These are phyloP conservation scores for Conomelus anceps DNA, from an alignment of 2,888 invertebrate species.

Conservation along the genomic window DNA sequence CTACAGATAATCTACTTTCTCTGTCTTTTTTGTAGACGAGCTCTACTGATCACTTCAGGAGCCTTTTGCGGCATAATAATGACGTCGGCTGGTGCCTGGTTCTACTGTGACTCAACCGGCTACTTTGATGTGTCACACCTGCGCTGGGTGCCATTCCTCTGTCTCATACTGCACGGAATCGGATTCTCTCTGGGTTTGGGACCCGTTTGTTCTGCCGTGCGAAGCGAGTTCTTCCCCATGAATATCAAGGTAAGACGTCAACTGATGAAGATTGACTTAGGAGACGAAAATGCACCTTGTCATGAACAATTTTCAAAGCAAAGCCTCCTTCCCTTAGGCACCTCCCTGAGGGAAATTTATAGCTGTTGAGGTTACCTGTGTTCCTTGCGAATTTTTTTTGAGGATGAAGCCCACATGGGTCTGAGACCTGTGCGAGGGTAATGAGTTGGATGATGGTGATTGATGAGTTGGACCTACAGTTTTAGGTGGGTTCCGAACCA, in stretches of 20 bases:
- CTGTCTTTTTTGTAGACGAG: background rate
- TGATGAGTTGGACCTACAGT: too few species aligned
- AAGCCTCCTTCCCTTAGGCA: too few species aligned
- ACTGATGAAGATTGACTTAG: too few species aligned
- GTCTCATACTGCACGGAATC: constrained; percentile 52
- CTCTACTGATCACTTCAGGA: background rate
- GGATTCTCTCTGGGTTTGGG: constrained; percentile 54
- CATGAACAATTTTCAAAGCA: too few species aligned
- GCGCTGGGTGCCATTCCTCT: constrained; percentile 41
- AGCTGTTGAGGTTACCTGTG: too few species aligned
- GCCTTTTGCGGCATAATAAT: constrained; percentile 1
- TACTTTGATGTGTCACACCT: constrained; percentile 23
- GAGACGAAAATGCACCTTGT: background rate
- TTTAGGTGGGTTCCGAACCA: too few species aligned
- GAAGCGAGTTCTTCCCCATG: constrained; percentile 45
- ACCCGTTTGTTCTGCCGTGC: constrained; percentile 55
- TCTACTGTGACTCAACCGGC: constrained; percentile 24
- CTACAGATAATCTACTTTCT: too few species aligned
- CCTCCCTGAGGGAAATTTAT: too few species aligned
- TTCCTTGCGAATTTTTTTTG: too few species aligned
- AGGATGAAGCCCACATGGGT: too few species aligned
- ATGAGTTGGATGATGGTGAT: too few species aligned
- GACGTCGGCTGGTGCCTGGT: constrained; percentile 26
- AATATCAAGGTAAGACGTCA: background rate
- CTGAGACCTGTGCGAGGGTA: too few species aligned